Evolutionary conservation across 2,113 vertebrate genomes (phyloP).

Genomic region (Nothoprocta pentlandii): DNA sequence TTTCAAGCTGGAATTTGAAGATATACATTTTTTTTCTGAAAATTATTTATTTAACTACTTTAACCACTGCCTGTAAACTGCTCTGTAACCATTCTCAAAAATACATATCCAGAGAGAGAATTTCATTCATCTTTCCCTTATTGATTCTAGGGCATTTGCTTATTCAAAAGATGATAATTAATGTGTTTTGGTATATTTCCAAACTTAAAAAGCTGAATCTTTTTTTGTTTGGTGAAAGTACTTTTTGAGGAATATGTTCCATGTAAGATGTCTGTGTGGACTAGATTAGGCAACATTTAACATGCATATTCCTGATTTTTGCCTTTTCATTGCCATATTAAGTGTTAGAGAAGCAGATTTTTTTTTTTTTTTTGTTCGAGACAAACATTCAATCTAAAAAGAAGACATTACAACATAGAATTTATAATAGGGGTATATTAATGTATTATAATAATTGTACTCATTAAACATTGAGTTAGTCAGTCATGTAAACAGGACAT

Average conservation of each 20-base stretch:
- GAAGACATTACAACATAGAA: background rate
- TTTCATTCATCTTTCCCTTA: background rate
- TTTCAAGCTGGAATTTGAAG: background rate
- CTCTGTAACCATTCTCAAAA: background rate
- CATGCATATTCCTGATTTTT: background rate
- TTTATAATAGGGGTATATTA: background rate
- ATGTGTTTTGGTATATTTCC: background rate
- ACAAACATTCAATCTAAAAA: background rate
- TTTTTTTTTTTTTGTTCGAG: background rate
- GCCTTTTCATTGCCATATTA: background rate
- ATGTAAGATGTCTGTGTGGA: background rate
- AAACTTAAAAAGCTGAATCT: too few relatives aligned
- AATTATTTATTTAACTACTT: conserved; percentile 7
- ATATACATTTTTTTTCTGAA: background rate
- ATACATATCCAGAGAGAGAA: background rate
- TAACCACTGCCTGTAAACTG: background rate
- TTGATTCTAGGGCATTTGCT: background rate
- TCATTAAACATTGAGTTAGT: background rate
- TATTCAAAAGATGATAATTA: background rate
- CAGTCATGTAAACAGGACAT: background rate
- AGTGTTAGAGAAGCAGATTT: too few relatives aligned
- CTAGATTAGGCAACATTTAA: background rate
- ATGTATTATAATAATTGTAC: background rate
- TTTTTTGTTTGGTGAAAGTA: background rate
- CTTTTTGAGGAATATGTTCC: background rate